Conservation (phyloP, 2,888 invertebrate species). For the Cotesia congregata region DNA sequence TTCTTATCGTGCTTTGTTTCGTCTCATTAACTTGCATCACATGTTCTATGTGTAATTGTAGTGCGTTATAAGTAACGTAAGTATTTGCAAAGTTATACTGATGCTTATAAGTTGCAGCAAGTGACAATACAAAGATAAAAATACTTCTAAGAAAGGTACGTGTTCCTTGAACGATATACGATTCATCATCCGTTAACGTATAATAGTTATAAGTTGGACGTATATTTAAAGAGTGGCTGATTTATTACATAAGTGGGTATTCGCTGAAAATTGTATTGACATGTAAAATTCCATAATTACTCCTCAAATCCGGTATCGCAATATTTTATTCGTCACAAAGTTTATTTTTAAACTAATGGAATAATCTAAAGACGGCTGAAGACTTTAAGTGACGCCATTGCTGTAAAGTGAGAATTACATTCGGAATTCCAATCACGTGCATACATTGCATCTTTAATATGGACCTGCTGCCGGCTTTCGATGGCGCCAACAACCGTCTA, state of each 20-base stretch:
- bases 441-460: conserved; percentile 16
- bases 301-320: neutral
- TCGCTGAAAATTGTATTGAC: neutral
- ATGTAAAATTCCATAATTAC: neutral
- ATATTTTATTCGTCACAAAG: neutral
- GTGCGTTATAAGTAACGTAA: conserved; percentile 8
- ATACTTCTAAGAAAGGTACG: conserved; percentile 19
- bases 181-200: neutral
- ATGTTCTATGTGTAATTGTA: conserved; percentile 31
- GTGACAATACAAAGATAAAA: neutral
- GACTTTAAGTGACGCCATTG: conserved; percentile 7
- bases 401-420: conserved; percentile 5
- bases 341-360: neutral
- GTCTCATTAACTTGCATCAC: conserved; percentile 30
- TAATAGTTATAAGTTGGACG: no score
- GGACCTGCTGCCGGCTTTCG: neutral
- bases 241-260: neutral
- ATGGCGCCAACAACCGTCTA: conserved; percentile 26
- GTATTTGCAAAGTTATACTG: neutral
- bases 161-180: conserved; percentile 15
- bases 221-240: no score
- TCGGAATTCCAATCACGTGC: conserved; percentile 25
- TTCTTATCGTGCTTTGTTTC: conserved; percentile 20
- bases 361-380: neutral
- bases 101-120: neutral